These are phyloP conservation scores for Asobara japonica DNA, from an alignment of 1,140 invertebrate species.

Conservation along the genomic window DNA sequence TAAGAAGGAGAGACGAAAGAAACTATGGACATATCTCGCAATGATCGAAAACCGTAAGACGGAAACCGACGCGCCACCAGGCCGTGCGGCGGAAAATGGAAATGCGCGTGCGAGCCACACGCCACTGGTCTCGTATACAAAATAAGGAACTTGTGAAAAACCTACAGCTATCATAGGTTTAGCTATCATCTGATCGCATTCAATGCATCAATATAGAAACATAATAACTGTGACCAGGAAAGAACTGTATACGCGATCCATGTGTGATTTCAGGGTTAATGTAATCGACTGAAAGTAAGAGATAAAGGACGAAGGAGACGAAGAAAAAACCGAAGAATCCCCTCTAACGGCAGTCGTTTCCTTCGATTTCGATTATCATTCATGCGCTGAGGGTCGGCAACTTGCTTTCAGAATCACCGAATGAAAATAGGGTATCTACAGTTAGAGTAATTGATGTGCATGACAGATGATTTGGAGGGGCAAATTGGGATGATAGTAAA, in stretches of 20 bases:
- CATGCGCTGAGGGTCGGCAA: constrained; percentile 62
- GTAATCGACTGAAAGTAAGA: not conserved
- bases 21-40: not conserved
- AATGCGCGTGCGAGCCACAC: not conserved
- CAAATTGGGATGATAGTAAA: not conserved
- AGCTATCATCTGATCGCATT: not conserved
- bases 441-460: constrained; percentile 45
- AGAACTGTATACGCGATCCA: not conserved
- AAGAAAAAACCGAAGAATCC: constrained; percentile 23
- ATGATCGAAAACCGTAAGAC: not conserved
- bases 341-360: constrained; percentile 43
- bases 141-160: no score
- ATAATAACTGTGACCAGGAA: not conserved
- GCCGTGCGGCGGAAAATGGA: no score
- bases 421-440: constrained; percentile 61
- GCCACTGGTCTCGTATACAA: no score
- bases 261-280: not conserved
- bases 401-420: constrained; percentile 64
- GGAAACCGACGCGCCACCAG: no score
- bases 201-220: not conserved
- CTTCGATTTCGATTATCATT: constrained; percentile 61
- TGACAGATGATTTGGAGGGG: constrained; percentile 18
- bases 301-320: not conserved
- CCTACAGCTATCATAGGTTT: not conserved
- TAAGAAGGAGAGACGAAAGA: not conserved